Conservation (phyloP, 2,888 invertebrate species). For the Epirrhoe tristata region DNA sequence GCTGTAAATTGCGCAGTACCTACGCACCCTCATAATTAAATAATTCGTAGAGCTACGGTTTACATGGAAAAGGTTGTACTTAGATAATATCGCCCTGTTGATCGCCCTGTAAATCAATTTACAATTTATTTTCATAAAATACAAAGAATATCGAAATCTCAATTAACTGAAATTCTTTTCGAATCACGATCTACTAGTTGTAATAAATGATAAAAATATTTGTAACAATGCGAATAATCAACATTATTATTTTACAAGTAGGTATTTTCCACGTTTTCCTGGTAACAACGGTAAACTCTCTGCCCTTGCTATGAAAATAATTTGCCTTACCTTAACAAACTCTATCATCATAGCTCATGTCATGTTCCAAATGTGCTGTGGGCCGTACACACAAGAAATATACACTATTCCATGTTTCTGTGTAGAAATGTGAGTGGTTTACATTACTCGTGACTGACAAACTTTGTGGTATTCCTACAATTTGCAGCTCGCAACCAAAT, state of each 20-base stretch:
- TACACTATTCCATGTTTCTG: constrained; percentile 12
- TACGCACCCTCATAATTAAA: neutral
- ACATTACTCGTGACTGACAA: constrained; percentile 18
- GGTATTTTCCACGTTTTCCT: too few species aligned
- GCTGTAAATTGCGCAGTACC: neutral
- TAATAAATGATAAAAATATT: too few species aligned
- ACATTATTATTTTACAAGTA: too few species aligned
- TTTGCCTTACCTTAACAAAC: too few species aligned
- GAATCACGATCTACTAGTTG: too few species aligned
- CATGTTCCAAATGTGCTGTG: neutral
- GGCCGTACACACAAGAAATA: neutral
- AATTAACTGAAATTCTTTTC: too few species aligned
- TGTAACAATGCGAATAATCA: too few species aligned
- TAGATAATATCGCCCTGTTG: neutral
- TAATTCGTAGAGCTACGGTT: neutral
- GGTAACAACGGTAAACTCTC: too few species aligned
- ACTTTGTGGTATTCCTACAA: constrained; percentile 15
- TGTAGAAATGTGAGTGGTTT: constrained; percentile 15
- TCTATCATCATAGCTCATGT: too few species aligned
- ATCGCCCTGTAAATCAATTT: neutral
- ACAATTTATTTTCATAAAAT: neutral
- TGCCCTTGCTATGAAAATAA: too few species aligned
- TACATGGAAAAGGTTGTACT: neutral
- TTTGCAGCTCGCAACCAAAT: constrained; percentile 15
- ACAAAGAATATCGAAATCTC: too few species aligned